phyloP scores from a whole-genome alignment of 2,888 invertebrate species.

The Trachelus troglodyta region DNA sequence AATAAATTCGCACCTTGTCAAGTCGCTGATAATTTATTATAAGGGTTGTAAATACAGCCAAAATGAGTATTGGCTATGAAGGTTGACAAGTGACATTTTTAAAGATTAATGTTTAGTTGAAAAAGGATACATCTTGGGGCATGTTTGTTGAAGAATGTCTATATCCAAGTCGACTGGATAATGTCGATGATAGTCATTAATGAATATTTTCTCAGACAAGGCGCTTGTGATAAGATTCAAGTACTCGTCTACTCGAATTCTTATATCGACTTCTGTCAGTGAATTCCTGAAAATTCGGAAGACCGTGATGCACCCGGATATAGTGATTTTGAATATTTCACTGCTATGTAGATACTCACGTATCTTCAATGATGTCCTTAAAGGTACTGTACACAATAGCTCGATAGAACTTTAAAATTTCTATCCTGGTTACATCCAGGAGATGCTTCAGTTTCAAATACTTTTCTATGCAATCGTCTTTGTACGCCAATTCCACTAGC shows the following conservation, averaged over 20 bases:
- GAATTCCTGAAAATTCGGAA: conserved; percentile 36
- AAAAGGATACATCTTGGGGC: conserved; percentile 78
- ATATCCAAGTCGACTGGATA: conserved; percentile 78
- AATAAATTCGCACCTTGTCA: conserved; percentile 70
- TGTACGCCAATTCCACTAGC: conserved; percentile 66
- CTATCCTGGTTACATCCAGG: conserved; percentile 69
- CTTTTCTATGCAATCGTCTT: conserved; percentile 61
- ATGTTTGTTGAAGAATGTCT: conserved; percentile 72
- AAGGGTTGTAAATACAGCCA: conserved; percentile 28
- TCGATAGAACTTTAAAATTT: conserved; percentile 66
- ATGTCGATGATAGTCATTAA: conserved; percentile 76
- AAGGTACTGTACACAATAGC: conserved; percentile 62
- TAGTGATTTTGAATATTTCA: not conserved
- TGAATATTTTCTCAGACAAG: conserved; percentile 71
- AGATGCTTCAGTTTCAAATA: conserved; percentile 65
- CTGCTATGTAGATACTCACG: conserved; percentile 51
- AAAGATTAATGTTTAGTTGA: not conserved
- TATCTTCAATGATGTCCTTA: conserved; percentile 54
- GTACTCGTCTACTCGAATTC: conserved; percentile 61
- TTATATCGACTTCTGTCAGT: conserved; percentile 46
- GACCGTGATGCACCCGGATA: not conserved
- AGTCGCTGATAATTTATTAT: conserved; percentile 64
- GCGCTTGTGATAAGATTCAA: conserved; percentile 67
- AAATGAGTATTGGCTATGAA: not conserved
- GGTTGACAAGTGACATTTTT: not conserved